phyloP scores from a whole-genome alignment of 2,888 invertebrate genomes.

The Sialis lutaria region DNA sequence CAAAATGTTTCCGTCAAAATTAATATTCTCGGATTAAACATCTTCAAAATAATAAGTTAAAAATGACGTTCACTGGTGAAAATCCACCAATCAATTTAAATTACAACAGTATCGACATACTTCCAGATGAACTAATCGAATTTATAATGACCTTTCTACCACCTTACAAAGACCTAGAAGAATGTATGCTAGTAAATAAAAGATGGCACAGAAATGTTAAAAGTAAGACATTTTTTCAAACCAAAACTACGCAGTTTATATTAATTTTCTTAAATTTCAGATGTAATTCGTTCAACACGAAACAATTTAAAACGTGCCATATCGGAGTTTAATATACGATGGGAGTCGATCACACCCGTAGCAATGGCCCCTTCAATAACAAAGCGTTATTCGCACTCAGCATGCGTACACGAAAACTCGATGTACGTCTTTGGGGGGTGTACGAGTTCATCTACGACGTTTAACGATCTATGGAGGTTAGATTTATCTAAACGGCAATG shows the following conservation, averaged over 20 bases:
- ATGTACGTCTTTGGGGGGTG: conserved; percentile 97
- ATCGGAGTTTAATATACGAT: conserved; percentile 54
- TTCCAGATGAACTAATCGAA: conserved; percentile 89
- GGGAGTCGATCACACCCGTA: conserved; percentile 43
- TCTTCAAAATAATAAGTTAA: not conserved
- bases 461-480: conserved; percentile 91
- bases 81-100: too few relatives aligned
- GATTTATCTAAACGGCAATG: conserved; percentile 74
- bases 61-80: not conserved
- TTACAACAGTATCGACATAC: conserved; percentile 35
- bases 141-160: conserved; percentile 77
- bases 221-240: conserved; percentile 40
- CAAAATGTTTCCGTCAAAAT: not conserved
- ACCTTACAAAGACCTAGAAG: conserved; percentile 78
- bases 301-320: conserved; percentile 62
- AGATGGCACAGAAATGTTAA: conserved; percentile 70
- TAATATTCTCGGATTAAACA: not conserved
- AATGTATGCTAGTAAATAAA: conserved; percentile 71
- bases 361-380: conserved; percentile 60
- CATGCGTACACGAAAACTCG: conserved; percentile 63
- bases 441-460: conserved; percentile 83
- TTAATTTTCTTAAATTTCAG: conserved; percentile 26
- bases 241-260: not conserved
- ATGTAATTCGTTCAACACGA: conserved; percentile 58
- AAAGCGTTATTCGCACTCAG: conserved; percentile 83